phyloP scores from a whole-genome alignment of 1,140 invertebrate genomes.

The Pseudomyrmex pallidus region DNA sequence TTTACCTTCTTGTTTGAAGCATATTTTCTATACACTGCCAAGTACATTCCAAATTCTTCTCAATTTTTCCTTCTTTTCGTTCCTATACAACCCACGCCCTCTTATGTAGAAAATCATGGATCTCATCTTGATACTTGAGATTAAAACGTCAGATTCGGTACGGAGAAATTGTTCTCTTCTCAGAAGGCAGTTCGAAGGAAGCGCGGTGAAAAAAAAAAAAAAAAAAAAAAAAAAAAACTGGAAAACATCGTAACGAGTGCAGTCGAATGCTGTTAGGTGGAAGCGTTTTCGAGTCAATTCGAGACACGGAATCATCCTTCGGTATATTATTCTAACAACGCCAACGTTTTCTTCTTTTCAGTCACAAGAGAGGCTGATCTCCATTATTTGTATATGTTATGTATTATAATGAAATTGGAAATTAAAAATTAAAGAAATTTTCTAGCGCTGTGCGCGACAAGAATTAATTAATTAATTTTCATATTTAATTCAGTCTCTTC shows the following conservation, averaged over 20 bases:
- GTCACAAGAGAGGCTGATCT: no score
- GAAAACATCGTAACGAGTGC: slow-evolving; percentile 72
- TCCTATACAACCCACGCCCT: not conserved
- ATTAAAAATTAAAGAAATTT: no score
- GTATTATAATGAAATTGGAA: no score
- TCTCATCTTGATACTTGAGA: slow-evolving; percentile 84
- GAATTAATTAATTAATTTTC: no score
- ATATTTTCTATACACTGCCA: slow-evolving; percentile 38
- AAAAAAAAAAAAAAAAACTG: slow-evolving; percentile 29
- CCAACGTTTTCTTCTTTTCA: not conserved
- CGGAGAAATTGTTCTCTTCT: slow-evolving; percentile 69
- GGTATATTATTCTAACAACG: not conserved
- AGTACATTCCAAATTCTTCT: slow-evolving; percentile 40
- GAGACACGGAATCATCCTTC: not conserved
- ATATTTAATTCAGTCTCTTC: no score
- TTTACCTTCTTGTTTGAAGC: not conserved
- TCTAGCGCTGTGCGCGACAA: no score
- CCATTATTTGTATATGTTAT: no score
- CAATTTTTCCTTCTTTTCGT: not conserved
- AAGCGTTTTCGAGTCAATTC: slow-evolving; percentile 65
- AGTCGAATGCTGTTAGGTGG: slow-evolving; percentile 80
- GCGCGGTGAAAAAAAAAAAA: slow-evolving; percentile 29
- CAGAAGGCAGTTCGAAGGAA: slow-evolving; percentile 45
- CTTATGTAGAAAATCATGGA: slow-evolving; percentile 74
- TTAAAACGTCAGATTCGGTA: slow-evolving; percentile 84